Base-by-base conservation (phyloP, 1,140 invertebrate genomes). In the Hylaeus volcanicus region DNA sequence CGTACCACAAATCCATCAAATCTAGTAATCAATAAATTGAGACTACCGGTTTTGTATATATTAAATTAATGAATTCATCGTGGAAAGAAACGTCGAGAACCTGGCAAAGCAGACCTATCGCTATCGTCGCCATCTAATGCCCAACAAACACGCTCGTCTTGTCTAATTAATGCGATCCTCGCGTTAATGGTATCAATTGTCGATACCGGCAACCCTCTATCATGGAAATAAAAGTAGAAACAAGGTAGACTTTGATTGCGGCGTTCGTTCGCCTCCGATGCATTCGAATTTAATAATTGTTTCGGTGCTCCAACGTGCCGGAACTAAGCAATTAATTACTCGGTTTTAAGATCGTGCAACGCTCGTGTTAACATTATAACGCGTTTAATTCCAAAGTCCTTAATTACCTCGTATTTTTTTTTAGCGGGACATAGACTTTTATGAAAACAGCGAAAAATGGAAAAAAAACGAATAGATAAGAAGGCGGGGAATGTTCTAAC, bases 201-300 rank as follows among this genome's bases (percentile, higher is more conserved):
- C 14, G 14, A 37, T 60, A 60, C 9, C 60, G 26, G 51, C 26
- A 26, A 26, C 26, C 26, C 63, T 14, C 43, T 68, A 68, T 68
- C 65, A 4, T 5, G n/a, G 39, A 43, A 43, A 15, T 12, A 5
- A 5, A 37, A 5, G 0, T 58, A 39, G 8, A 11, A 39, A 9
- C 37, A 1, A 41, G 1, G 15, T 2, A 43, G 12, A 41, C 8
- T 39, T 37, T 51, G 43, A 26, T 70, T 41, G 51, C 26, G 37
- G 11, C 51, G 74, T 74, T 39, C 43, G 53, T 56, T 39, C 45
- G 71, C 26, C 26, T 48, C 39, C 26, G 71, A 56, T 37, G 61
- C 60, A 79, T 79, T 79, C 66, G 66, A 70, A 74, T 74, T 74
- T 79, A 74, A 79, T 74, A 65, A 74, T 79, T 71, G 71, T 79